Conservation (phyloP, 1,140 invertebrate genomes). For the Kradibia gibbosae region DNA sequence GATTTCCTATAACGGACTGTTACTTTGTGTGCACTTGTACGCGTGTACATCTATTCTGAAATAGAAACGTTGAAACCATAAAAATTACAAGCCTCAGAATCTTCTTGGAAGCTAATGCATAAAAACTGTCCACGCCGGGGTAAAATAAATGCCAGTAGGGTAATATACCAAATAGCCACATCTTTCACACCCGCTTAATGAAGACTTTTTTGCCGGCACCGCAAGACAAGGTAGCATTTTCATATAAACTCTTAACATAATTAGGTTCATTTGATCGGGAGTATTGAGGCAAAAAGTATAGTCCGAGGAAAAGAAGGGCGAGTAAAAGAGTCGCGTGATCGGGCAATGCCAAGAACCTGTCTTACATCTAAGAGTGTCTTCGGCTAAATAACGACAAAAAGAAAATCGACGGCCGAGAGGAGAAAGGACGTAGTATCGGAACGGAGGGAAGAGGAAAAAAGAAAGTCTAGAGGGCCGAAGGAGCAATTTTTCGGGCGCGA, state of each 20-base stretch:
- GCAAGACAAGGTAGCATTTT: neutral
- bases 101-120: neutral
- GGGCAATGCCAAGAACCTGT: conserved; percentile 9
- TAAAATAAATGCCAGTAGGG: neutral
- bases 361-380: neutral
- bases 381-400: neutral
- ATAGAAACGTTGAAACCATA: neutral
- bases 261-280: neutral
- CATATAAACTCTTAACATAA: neutral
- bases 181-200: neutral
- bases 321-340: neutral
- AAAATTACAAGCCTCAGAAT: neutral
- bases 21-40: neutral
- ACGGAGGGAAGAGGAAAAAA: neutral
- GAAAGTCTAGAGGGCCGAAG: neutral
- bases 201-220: neutral
- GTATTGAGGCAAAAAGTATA: neutral
- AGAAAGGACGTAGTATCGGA: neutral
- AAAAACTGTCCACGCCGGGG: neutral
- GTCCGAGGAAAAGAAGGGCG: neutral
- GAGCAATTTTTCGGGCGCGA: conserved; percentile 44
- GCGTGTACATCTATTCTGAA: neutral
- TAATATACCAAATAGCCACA: neutral
- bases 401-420: neutral
- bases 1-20: neutral